phyloP scores from a whole-genome alignment of 1,140 invertebrate species.

The Pseudomyrmex flavicornis region DNA sequence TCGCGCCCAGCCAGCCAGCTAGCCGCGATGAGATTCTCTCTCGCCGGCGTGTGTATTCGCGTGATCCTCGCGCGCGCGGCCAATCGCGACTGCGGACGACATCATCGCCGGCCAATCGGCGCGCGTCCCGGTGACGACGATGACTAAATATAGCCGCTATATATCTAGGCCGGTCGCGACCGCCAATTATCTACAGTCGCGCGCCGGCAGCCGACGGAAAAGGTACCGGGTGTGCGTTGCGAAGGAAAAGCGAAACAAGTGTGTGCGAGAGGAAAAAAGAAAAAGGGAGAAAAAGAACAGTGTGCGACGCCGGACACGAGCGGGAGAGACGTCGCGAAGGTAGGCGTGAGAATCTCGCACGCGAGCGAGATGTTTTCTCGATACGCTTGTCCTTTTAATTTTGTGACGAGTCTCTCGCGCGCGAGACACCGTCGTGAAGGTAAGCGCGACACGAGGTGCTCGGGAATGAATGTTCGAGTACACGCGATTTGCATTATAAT shows the following conservation, averaged over 20 bases:
- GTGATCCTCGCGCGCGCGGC: conserved; percentile 45
- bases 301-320: conserved; percentile 13
- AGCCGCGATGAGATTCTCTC: not conserved
- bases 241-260: conserved; percentile 40
- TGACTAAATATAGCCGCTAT: conserved; percentile 80
- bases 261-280: not conserved
- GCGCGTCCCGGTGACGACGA: conserved; percentile 71
- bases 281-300: not conserved
- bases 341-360: not conserved
- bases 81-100: conserved; percentile 65
- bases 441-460: too few species aligned
- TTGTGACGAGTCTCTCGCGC: too few species aligned
- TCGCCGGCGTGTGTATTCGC: conserved; percentile 57
- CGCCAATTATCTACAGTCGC: conserved; percentile 80
- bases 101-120: conserved; percentile 73
- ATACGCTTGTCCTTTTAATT: too few species aligned
- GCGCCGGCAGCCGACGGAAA: conserved; percentile 80
- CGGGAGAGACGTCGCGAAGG: conserved; percentile 9
- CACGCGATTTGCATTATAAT: too few species aligned
- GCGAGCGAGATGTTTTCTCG: too few species aligned
- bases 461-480: too few species aligned
- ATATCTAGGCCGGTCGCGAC: conserved; percentile 82
- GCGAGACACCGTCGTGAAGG: too few species aligned
- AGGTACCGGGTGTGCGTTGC: conserved; percentile 39
- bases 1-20: conserved; percentile 71